Conservation (phyloP, 2,797 vertebrate species). For the Mormyrus proboscirostris region DNA sequence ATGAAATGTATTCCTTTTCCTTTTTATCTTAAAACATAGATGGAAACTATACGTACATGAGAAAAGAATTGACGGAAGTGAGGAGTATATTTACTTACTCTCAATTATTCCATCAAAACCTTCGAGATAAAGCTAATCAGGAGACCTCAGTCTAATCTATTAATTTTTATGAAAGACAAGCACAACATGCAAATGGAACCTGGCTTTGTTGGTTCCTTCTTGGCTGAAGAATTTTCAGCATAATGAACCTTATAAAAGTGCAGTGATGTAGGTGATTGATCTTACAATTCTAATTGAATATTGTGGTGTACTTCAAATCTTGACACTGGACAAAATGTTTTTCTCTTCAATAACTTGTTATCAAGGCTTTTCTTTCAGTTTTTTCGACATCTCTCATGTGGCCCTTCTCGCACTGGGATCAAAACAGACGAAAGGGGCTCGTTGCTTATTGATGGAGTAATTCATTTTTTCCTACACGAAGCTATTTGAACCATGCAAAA, state of each 20-base stretch:
- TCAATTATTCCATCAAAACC: conserved; percentile 4
- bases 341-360: neutral
- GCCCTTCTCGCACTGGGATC: neutral
- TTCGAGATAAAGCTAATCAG: conserved; percentile 15
- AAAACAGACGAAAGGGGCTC: neutral
- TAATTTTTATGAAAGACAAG: conserved; percentile 26
- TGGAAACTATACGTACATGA: neutral
- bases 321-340: neutral
- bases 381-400: neutral
- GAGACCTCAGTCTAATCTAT: conserved; percentile 31
- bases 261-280: conserved; percentile 18
- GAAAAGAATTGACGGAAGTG: neutral
- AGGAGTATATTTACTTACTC: neutral
- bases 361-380: neutral
- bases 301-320: neutral
- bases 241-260: conserved; percentile 22
- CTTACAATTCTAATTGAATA: neutral
- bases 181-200: conserved; percentile 30
- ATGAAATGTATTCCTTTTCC: neutral
- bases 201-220: conserved; percentile 7
- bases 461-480: neutral
- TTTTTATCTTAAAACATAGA: neutral
- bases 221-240: neutral
- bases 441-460: neutral
- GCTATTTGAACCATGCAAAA: neutral